These are phyloP conservation scores for Folsomia manolachei DNA, from an alignment of 2,888 invertebrate genomes.

Conservation along the genomic window DNA sequence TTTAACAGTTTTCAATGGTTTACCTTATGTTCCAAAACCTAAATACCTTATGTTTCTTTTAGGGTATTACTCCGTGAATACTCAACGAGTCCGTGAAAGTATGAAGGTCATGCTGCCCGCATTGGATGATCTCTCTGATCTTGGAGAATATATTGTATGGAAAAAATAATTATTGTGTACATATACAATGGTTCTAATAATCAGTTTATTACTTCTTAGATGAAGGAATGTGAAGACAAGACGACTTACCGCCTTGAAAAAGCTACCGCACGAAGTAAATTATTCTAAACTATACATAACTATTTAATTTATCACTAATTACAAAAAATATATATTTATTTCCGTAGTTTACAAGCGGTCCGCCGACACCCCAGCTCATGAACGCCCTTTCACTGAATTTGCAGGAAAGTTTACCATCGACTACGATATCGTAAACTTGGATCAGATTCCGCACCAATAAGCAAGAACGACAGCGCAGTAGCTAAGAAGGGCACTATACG, in stretches of 20 bases:
- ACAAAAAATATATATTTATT: neutral
- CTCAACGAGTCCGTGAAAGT: constrained; percentile 65
- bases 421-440: constrained; percentile 69
- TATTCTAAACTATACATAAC: constrained; percentile 9
- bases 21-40: neutral
- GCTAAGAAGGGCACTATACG: no score
- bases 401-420: constrained; percentile 72
- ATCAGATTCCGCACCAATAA: constrained; percentile 38
- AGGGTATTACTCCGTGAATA: constrained; percentile 77
- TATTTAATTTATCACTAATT: neutral
- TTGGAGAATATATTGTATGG: constrained; percentile 71
- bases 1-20: no score
- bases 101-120: constrained; percentile 73
- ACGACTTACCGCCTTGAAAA: constrained; percentile 73
- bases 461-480: no score
- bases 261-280: constrained; percentile 65
- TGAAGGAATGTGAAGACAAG: constrained; percentile 66
- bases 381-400: constrained; percentile 68
- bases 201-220: no score
- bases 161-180: no score
- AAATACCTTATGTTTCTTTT: constrained; percentile 11
- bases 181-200: no score
- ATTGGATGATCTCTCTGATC: constrained; percentile 58
- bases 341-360: constrained; percentile 67
- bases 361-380: constrained; percentile 53